Percentiles rank a stretch among this genome's conserved stretches.
Conservation (phyloP, 1,140 invertebrate genomes). For the Drosophila kepulauana region DNA sequence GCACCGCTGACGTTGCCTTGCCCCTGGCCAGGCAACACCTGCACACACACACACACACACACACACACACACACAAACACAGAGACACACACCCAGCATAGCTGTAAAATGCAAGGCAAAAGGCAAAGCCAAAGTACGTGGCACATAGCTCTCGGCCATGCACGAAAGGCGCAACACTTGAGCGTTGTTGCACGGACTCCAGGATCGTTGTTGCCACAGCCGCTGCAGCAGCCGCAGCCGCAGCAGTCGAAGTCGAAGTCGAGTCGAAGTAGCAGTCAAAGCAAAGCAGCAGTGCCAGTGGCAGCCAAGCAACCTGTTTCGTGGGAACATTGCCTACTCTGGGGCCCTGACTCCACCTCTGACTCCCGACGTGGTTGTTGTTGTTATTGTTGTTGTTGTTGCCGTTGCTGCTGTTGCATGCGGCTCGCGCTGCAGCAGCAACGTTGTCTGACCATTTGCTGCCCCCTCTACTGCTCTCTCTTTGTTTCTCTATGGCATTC, state of each 20-base stretch:
- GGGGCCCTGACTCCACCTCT: conserved; percentile 66
- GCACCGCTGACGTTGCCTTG: conserved; percentile 59
- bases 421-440: conserved; percentile 43
- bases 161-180: conserved; percentile 78
- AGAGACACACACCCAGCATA: conserved; percentile 39
- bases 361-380: conserved; percentile 32
- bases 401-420: no score
- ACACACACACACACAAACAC: background rate
- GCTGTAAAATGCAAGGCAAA: conserved; percentile 74
- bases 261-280: conserved; percentile 11
- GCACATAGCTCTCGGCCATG: conserved; percentile 81
- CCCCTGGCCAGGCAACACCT: conserved; percentile 61
- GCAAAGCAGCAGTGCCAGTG: conserved; percentile 21
- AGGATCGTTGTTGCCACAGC: conserved; percentile 36
- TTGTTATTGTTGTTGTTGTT: background rate
- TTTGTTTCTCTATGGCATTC: conserved; percentile 2
- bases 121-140: conserved; percentile 56
- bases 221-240: conserved; percentile 29
- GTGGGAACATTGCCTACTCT: conserved; percentile 85
- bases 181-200: conserved; percentile 43
- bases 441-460: conserved; percentile 59
- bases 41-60: conserved; percentile 17
- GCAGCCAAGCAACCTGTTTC: conserved; percentile 80
- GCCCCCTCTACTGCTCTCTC: conserved; percentile 14
- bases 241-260: conserved; percentile 3